Conservation (phyloP, 2,113 vertebrate genomes). For the Apaloderma vittatum region DNA sequence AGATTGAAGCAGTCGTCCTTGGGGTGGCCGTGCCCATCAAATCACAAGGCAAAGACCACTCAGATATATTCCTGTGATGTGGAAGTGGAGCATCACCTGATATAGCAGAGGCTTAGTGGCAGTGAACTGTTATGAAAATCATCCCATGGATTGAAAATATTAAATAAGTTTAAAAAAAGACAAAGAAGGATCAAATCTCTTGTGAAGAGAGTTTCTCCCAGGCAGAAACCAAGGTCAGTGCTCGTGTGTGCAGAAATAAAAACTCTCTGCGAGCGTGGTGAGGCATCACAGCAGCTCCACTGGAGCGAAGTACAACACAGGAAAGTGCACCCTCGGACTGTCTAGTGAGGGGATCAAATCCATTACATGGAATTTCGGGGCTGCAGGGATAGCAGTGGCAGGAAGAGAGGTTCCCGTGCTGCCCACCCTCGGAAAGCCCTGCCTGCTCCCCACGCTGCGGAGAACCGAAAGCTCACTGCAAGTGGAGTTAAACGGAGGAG, state of each 20-base stretch:
- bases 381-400: conserved; percentile 76
- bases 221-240: neutral
- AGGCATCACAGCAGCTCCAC: neutral
- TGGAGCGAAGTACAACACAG: neutral
- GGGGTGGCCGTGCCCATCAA: too few relatives aligned
- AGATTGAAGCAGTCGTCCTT: neutral
- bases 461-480: conserved; percentile 1
- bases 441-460: conserved; percentile 44
- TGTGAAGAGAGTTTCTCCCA: neutral
- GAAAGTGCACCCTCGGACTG: neutral
- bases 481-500: conserved; percentile 47
- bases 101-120: neutral
- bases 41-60: neutral
- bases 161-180: neutral
- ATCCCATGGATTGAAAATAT: neutral
- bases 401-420: conserved; percentile 72
- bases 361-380: conserved; percentile 82
- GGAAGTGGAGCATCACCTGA: neutral
- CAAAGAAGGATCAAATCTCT: neutral
- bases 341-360: conserved; percentile 78
- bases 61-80: neutral
- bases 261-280: neutral
- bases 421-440: conserved; percentile 63
- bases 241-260: neutral
- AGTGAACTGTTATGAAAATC: neutral